Conservation (phyloP, 2,797 vertebrate species). For the Pseudomugil gertrudae region DNA sequence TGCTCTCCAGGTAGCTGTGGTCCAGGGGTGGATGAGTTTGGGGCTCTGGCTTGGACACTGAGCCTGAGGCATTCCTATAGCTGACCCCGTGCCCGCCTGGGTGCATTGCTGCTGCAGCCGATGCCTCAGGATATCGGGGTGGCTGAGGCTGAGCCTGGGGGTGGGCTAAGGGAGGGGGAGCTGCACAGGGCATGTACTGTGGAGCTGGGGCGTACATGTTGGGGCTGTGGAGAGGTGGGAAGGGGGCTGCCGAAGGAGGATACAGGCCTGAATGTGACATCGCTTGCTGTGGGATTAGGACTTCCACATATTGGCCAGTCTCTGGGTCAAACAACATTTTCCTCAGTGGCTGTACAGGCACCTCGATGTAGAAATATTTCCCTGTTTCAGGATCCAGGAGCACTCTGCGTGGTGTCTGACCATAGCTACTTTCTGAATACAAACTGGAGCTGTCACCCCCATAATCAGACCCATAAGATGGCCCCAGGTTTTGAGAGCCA, state of each 20-base stretch:
- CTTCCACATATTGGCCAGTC: slow-evolving; percentile 94
- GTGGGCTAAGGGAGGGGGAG: slow-evolving; percentile 78
- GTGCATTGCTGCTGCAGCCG: slow-evolving; percentile 70
- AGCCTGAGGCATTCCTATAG: slow-evolving; percentile 76
- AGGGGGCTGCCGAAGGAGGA: slow-evolving; percentile 84
- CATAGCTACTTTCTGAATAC: slow-evolving; percentile 80
- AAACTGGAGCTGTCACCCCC: slow-evolving; percentile 75
- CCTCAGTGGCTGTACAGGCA: slow-evolving; percentile 88
- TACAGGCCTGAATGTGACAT: slow-evolving; percentile 85
- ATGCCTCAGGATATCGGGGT: slow-evolving; percentile 77
- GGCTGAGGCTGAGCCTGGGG: slow-evolving; percentile 79
- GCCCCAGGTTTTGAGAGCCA: slow-evolving; percentile 74
- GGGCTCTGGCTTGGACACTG: slow-evolving; percentile 78
- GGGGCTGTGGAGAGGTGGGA: slow-evolving; percentile 79
- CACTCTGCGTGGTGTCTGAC: slow-evolving; percentile 82
- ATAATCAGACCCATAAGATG: slow-evolving; percentile 81
- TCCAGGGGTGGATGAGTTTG: slow-evolving; percentile 83
- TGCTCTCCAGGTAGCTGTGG: slow-evolving; percentile 88
- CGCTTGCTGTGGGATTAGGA: slow-evolving; percentile 89
- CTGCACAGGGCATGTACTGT: slow-evolving; percentile 84
- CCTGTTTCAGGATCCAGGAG: slow-evolving; percentile 93
- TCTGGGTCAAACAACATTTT: slow-evolving; percentile 94
- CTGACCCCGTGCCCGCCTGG: slow-evolving; percentile 67
- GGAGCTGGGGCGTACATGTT: slow-evolving; percentile 82
- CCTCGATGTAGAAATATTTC: slow-evolving; percentile 93